Percentiles rank a stretch among this genome's conserved stretches.
Evolutionary conservation across 2,113 vertebrate genomes (phyloP).

Genomic region (Aptenodytes forsteri): DNA sequence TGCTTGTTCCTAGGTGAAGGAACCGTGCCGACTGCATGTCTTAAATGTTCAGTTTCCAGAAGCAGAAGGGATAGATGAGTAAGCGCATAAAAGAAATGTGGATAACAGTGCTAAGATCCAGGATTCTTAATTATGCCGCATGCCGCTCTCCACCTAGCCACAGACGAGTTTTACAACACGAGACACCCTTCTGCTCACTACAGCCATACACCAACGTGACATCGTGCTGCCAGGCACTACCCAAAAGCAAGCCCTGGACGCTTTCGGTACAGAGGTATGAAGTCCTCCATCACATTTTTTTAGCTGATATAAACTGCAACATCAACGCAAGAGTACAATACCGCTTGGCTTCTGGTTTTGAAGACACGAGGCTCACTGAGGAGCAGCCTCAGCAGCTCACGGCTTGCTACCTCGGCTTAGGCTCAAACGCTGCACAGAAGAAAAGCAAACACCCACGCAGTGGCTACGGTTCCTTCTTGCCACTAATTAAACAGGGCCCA

Average conservation of each 20-base stretch:
- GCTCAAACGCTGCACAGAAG: background rate
- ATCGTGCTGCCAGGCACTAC: accelerated
- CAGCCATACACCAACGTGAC: background rate
- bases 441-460: accelerated
- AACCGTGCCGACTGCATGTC: accelerated
- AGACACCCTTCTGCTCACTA: background rate
- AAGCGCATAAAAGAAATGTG: background rate
- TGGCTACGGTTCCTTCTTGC: accelerated
- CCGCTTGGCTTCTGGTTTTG: background rate
- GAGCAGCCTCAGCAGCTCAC: accelerated
- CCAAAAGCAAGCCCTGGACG: background rate
- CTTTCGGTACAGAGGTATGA: too few relatives aligned
- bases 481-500: background rate
- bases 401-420: background rate
- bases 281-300: background rate
- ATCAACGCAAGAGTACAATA: background rate
- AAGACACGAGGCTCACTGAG: background rate
- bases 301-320: background rate
- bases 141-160: background rate
- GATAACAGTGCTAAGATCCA: background rate
- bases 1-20: background rate
- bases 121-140: background rate
- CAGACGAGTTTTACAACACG: accelerated
- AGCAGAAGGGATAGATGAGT: background rate
- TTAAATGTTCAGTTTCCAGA: background rate